Evolutionary conservation across 2,888 invertebrate species (phyloP).

Genomic region (Plagiodera versicolora): DNA sequence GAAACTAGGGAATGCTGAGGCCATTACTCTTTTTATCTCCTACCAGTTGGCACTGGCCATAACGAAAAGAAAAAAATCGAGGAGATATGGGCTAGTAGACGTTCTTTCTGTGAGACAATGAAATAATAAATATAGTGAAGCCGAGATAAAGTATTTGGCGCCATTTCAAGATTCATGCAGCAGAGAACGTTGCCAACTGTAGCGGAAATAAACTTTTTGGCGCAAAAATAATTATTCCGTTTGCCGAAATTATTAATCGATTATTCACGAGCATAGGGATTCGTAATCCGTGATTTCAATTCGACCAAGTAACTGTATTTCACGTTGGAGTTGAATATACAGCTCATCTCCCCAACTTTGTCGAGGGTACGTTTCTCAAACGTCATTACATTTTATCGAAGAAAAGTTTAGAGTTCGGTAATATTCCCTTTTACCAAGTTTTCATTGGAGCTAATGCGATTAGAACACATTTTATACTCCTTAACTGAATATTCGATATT

Average conservation of each 20-base stretch:
- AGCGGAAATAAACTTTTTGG: neutral
- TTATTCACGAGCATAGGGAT: neutral
- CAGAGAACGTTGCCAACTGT: constrained; percentile 36
- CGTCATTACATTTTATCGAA: constrained; percentile 11
- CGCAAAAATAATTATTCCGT: neutral
- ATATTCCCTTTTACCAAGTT: constrained; percentile 12
- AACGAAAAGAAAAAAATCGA: constrained; percentile 10
- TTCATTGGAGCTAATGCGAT: constrained; percentile 8
- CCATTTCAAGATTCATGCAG: constrained; percentile 44
- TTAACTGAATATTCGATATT: constrained; percentile 10
- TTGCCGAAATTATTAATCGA: neutral
- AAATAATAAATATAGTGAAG: constrained; percentile 42
- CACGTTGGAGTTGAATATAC: constrained; percentile 6
- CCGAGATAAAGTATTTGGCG: constrained; percentile 39
- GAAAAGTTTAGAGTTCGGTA: constrained; percentile 8
- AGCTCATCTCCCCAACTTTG: constrained; percentile 8
- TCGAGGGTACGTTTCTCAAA: constrained; percentile 7
- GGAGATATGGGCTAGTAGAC: constrained; percentile 7
- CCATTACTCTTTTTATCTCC: constrained; percentile 1
- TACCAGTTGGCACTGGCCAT: constrained; percentile 9
- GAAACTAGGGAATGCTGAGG: neutral
- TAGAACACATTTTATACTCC: constrained; percentile 12
- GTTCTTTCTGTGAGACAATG: constrained; percentile 37
- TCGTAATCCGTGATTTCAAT: too few relatives aligned
- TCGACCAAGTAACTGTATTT: neutral